phyloP scores from a whole-genome alignment of 30 jellyfish, hydroid and myxozoan genomes.

The Aurelia aurita region DNA sequence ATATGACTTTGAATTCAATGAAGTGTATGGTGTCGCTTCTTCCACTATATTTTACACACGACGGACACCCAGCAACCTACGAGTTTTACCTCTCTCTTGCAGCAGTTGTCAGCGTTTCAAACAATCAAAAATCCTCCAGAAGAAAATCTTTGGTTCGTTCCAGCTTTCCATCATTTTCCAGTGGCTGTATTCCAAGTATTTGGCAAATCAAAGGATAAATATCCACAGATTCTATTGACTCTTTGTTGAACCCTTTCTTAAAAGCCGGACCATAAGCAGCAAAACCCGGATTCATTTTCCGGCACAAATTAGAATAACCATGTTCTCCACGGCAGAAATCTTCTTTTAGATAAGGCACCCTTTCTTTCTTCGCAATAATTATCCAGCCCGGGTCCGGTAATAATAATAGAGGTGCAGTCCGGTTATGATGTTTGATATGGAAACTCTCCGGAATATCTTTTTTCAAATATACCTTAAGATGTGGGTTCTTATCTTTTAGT shows the following conservation, averaged over 20 bases:
- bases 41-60: too few species aligned
- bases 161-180: constrained; percentile 77
- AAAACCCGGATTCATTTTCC: constrained; percentile 91
- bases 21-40: too few species aligned
- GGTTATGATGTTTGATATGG: constrained; percentile 68
- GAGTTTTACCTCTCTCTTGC: too few species aligned
- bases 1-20: too few species aligned
- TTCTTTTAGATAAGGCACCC: constrained; percentile 39
- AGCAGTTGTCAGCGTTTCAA: too few species aligned
- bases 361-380: constrained; percentile 30
- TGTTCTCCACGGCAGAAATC: constrained; percentile 90
- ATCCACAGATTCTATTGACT: constrained; percentile 75
- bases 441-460: constrained; percentile 79
- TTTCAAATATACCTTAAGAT: constrained; percentile 70
- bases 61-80: too few species aligned
- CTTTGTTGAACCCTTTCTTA: constrained; percentile 39
- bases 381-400: constrained; percentile 93
- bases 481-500: constrained; percentile 63
- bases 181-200: constrained; percentile 77
- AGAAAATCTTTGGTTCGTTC: constrained; percentile 50
- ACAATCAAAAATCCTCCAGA: too few species aligned
- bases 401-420: constrained; percentile 87
- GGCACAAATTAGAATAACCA: constrained; percentile 78
- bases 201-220: constrained; percentile 80
- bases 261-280: constrained; percentile 92